Percentiles rank a stretch among this genome's conserved stretches.
These are phyloP conservation scores for Diuraphis noxia DNA, from an alignment of 1,140 invertebrate genomes.

Conservation along the genomic window DNA sequence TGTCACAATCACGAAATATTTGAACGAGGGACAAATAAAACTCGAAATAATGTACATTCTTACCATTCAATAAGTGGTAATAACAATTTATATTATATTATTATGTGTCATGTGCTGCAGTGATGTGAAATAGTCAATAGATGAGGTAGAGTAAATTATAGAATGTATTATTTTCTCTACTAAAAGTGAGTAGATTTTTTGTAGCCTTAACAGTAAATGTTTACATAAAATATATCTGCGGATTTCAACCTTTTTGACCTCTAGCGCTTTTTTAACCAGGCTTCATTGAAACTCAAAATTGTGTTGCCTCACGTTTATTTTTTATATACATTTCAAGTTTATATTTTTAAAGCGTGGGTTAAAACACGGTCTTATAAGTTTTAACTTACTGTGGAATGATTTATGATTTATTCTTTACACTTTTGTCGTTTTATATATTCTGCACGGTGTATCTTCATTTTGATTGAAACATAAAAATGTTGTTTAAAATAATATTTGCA, in stretches of 20 bases:
- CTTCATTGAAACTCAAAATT: no score
- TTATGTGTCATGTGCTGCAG: not conserved
- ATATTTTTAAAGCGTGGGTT: no score
- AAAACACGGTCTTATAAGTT: no score
- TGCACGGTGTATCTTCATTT: not conserved
- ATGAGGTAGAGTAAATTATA: not conserved
- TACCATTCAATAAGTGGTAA: not conserved
- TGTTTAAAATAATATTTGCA: not conserved
- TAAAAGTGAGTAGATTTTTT: not conserved
- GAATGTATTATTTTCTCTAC: not conserved
- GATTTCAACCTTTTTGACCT: not conserved
- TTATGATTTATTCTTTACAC: not conserved
- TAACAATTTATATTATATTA: no score
- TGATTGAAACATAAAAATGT: conserved; percentile 1
- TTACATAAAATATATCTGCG: not conserved
- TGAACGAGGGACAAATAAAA: not conserved
- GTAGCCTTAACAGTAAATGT: not conserved
- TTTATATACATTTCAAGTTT: no score
- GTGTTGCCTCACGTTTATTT: no score
- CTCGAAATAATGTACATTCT: no score
- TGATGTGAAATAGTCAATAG: not conserved
- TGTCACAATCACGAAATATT: not conserved
- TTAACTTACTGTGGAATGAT: not conserved
- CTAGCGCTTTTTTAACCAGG: not conserved
- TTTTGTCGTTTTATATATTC: not conserved